Evolutionary conservation across 2,888 invertebrate genomes (phyloP).

Genomic region (Dynastes hyllus): DNA sequence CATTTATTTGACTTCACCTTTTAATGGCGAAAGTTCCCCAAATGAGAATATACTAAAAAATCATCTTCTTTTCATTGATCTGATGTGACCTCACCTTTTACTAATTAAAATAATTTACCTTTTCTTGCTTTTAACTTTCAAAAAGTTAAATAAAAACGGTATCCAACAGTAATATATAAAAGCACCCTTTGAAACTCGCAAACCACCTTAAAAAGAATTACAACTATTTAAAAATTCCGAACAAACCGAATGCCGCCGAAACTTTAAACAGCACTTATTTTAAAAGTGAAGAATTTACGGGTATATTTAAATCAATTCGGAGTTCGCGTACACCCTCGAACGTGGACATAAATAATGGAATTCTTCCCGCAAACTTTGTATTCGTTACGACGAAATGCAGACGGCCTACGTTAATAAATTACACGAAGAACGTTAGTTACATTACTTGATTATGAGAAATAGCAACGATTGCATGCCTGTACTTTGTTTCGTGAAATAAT

Average conservation of each 20-base stretch:
- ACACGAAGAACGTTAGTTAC: slow-evolving; percentile 26
- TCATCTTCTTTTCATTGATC: too few species aligned
- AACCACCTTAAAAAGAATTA: neutral
- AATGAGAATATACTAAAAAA: too few species aligned
- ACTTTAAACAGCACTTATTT: neutral
- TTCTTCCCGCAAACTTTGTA: slow-evolving; percentile 26
- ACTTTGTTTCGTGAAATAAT: slow-evolving; percentile 38
- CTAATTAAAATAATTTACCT: too few species aligned
- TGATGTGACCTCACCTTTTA: too few species aligned
- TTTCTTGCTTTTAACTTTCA: too few species aligned
- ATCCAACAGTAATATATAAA: too few species aligned
- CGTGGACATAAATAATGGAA: slow-evolving; percentile 37
- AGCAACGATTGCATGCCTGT: slow-evolving; percentile 37
- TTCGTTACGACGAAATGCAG: slow-evolving; percentile 20
- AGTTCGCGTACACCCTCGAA: slow-evolving; percentile 32
- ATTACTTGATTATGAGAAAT: slow-evolving; percentile 44
- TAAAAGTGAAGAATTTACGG: slow-evolving; percentile 18
- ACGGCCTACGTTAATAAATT: slow-evolving; percentile 34
- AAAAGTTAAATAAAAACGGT: too few species aligned
- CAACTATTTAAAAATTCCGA: slow-evolving; percentile 2
- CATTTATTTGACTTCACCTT: too few species aligned
- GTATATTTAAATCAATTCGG: slow-evolving; percentile 30
- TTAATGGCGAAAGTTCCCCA: too few species aligned
- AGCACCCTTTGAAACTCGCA: too few species aligned
- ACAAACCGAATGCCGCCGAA: slow-evolving; percentile 2